Evolutionary conservation across 2,888 invertebrate species (phyloP), one percentile per base, ranked within the genome.

Genomic region (Callyntrura guangdongensis): DNA sequence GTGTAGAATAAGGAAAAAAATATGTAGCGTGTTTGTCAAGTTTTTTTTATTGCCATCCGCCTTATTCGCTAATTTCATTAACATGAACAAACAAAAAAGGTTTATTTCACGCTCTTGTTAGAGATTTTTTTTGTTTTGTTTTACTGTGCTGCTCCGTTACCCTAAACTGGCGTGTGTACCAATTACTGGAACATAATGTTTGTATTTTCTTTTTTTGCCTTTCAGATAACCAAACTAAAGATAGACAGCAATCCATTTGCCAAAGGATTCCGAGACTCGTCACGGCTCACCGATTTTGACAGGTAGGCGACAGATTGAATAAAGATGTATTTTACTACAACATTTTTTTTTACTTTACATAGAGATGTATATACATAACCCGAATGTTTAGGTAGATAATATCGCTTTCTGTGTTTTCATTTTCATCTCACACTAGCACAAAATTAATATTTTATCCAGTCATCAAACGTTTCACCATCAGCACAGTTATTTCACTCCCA

Each of bases 211-310:
- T 92, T 92, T n/a, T 92, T 86, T 61, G 61, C 47, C 95, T 96
- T 96, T 94, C 96, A 98, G 98, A 99, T 99, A 95, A 99, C 99
- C 93, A 99, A 99, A 96, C 96, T 99, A 95, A 99, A 99, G 96
- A 99, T 99, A 95, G 99, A 99, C 96, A 98, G 98, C 96, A 99
- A 99, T 96, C 99, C 99, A 94, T 99, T 99, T 95, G 99, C 99
- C 94, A 99, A 99, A 90, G 99, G 99, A 94, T 99, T 99, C 95
- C 96, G 99, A 94, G 99, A 99, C 96, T 99, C 99, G 92, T 98
- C 98, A 93, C 97, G 99, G 95, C 97, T 99, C 95, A 98, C 98
- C 94, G 98, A 98, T 95, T 98, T 98, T 95, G 98, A 98, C 95
- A 97, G 97, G 97, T 97, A 94, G 92, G 88, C 93, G 91, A 93